These are phyloP conservation scores for Diadumene lineata DNA, from an alignment of 92 coral and sea anemone genomes.

Conservation along the genomic window DNA sequence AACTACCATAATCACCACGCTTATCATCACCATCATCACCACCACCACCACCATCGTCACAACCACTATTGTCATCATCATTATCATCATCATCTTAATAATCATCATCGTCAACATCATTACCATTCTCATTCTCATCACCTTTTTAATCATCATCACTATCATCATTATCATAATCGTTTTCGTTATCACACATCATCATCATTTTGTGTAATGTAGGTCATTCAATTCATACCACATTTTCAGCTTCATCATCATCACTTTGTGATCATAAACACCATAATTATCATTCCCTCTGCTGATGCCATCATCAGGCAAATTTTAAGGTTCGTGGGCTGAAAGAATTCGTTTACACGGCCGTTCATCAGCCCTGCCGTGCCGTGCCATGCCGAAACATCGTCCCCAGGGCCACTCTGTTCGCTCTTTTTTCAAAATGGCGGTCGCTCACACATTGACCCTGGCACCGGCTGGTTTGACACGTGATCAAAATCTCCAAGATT, in stretches of 20 bases:
- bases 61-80: neutral
- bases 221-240: no score
- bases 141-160: neutral
- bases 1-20: neutral
- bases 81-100: neutral
- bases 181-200: neutral
- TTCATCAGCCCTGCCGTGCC: no score
- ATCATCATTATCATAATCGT: neutral
- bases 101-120: neutral
- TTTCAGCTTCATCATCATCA: neutral
- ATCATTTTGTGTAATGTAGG: no score
- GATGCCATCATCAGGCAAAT: neutral
- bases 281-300: neutral
- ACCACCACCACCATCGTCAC: neutral
- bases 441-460: no score
- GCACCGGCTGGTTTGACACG: no score
- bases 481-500: no score
- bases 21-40: neutral
- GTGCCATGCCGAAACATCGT: no score
- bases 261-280: neutral
- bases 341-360: no score
- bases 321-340: neutral
- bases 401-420: no score
- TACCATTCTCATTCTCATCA: neutral
- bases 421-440: no score